Conservation (phyloP, 1,140 invertebrate genomes). For the Lamellibrachia luymesi region DNA sequence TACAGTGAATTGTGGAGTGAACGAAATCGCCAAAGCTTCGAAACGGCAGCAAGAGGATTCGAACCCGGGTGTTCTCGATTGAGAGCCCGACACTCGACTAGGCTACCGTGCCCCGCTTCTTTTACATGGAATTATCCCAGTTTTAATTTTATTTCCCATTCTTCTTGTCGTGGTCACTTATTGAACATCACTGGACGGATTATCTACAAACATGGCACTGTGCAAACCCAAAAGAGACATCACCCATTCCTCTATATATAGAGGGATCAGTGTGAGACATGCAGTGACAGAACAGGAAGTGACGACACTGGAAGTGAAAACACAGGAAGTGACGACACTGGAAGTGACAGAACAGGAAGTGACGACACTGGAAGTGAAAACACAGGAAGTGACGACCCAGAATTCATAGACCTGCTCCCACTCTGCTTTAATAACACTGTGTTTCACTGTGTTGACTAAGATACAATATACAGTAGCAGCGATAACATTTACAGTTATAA, state of each 20-base stretch:
- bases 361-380: neutral
- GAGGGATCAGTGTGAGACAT: too few relatives aligned
- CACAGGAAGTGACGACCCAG: neutral
- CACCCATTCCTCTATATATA: too few relatives aligned
- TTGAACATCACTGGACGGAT: neutral
- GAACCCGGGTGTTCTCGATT: too few relatives aligned
- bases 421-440: neutral
- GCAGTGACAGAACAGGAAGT: too few relatives aligned
- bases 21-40: too few relatives aligned
- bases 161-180: neutral
- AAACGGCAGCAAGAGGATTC: too few relatives aligned
- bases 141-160: too few relatives aligned
- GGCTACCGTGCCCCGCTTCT: too few relatives aligned
- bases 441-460: neutral
- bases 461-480: neutral
- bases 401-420: neutral
- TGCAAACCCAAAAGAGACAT: neutral
- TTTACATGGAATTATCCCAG: too few relatives aligned
- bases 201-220: neutral
- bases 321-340: neutral
- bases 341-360: neutral
- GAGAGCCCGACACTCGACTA: too few relatives aligned
- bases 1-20: too few relatives aligned
- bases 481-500: neutral
- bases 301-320: too few relatives aligned